Conservation (phyloP, 37 sponge, comb jelly and placozoan genomes). For the Theonella swinhoei region DNA sequence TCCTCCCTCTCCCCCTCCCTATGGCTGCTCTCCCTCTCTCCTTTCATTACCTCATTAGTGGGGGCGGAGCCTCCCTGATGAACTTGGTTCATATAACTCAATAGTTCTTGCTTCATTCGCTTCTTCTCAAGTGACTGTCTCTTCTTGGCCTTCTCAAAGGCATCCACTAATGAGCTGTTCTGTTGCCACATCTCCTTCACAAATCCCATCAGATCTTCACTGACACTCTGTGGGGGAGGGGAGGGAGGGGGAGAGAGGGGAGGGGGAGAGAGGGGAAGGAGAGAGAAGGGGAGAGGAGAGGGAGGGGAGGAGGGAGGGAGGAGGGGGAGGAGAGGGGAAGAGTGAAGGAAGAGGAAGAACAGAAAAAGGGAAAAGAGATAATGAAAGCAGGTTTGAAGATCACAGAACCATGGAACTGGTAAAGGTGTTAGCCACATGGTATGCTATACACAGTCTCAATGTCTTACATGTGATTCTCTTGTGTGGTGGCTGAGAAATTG, state of each 20-base stretch:
- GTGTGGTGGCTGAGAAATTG: constrained; percentile 59
- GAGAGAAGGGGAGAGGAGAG: background rate
- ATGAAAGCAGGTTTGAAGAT: no score
- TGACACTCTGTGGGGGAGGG: constrained; percentile 46
- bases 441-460: no score
- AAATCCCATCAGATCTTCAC: constrained; percentile 79
- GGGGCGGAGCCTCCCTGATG: constrained; percentile 6
- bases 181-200: constrained; percentile 76
- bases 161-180: constrained; percentile 85
- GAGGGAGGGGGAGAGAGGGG: background rate
- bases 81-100: constrained; percentile 48
- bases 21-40: no score
- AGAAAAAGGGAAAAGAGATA: background rate
- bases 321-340: background rate
- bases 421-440: background rate
- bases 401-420: background rate
- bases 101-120: constrained; percentile 69
- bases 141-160: constrained; percentile 88
- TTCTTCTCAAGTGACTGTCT: constrained; percentile 81
- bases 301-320: background rate
- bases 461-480: constrained; percentile 67
- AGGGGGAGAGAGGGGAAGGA: background rate
- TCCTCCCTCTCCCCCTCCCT: no score
- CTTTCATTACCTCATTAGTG: constrained; percentile 4
- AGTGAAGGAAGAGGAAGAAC: background rate